Percentiles rank a stretch among this genome's conserved stretches.
Evolutionary conservation across 2,113 vertebrate genomes (phyloP).

Genomic region (Trichechus manatus): DNA sequence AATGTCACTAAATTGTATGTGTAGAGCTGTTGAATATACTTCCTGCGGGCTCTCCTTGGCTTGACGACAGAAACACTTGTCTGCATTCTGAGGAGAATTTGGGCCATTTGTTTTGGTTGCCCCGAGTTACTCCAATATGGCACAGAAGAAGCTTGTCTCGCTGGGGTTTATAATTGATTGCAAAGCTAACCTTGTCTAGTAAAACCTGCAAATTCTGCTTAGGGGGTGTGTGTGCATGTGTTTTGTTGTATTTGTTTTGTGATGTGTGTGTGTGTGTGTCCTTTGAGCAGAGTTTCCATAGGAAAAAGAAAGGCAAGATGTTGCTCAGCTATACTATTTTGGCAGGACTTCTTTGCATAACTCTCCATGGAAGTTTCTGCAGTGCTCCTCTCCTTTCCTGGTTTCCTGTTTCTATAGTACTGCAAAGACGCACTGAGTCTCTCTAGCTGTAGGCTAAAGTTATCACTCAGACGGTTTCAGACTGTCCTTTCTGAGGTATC

Average conservation of each 20-base stretch:
- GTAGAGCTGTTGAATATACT: not conserved
- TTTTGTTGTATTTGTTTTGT: conserved; percentile 29
- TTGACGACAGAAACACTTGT: conserved; percentile 44
- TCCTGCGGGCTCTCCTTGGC: conserved; percentile 35
- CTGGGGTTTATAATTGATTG: conserved; percentile 54
- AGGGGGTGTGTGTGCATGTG: not conserved
- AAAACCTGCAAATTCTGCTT: conserved; percentile 46
- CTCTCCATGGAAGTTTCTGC: conserved; percentile 52
- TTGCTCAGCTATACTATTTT: conserved; percentile 49
- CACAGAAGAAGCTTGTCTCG: conserved; percentile 12
- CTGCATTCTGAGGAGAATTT: conserved; percentile 56
- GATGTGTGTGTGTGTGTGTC: not conserved
- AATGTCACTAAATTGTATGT: no score
- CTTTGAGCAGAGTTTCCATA: conserved; percentile 40
- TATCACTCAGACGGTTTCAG: conserved; percentile 48
- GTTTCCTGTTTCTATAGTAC: conserved; percentile 60
- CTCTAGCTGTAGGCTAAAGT: conserved; percentile 46
- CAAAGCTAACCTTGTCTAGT: conserved; percentile 40
- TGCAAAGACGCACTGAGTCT: conserved; percentile 47
- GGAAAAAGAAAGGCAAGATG: conserved; percentile 62
- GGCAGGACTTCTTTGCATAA: conserved; percentile 36
- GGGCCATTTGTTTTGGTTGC: conserved; percentile 57
- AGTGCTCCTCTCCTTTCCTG: not conserved
- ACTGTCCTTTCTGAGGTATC: not conserved
- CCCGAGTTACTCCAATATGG: conserved; percentile 27